A percentile compares a stretch with the other conserved stretches of the same genome.
Conservation (phyloP, 2,797 vertebrate genomes). For the Hozukius guyotensis region DNA sequence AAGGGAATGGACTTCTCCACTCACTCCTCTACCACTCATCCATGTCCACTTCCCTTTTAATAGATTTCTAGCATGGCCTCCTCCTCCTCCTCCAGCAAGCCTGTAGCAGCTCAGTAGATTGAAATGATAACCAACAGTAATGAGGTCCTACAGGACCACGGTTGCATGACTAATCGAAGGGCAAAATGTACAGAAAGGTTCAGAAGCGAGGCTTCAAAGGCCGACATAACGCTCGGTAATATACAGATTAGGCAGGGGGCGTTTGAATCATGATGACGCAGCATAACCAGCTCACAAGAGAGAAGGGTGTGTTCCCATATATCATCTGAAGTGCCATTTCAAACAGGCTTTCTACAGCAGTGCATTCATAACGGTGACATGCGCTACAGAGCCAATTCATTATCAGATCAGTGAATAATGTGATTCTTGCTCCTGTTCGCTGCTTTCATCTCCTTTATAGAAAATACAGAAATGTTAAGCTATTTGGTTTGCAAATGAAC, state of each 20-base stretch:
- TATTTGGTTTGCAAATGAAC: slow-evolving; percentile 30
- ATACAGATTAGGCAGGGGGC: slow-evolving; percentile 40
- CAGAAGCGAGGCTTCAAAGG: slow-evolving; percentile 37
- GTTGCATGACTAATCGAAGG: slow-evolving; percentile 73
- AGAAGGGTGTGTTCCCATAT: background rate
- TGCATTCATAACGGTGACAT: slow-evolving; percentile 20
- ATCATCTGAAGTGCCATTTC: slow-evolving; percentile 37
- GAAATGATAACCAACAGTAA: slow-evolving; percentile 77
- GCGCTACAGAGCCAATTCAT: slow-evolving; percentile 20
- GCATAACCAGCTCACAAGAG: slow-evolving; percentile 14
- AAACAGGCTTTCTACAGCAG: slow-evolving; percentile 23
- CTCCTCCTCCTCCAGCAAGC: slow-evolving; percentile 36
- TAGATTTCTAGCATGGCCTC: slow-evolving; percentile 66
- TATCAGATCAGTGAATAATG: slow-evolving; percentile 24
- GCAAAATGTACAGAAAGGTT: slow-evolving; percentile 56
- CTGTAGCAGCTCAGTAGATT: slow-evolving; percentile 65
- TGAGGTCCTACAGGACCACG: slow-evolving; percentile 77
- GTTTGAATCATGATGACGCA: slow-evolving; percentile 27
- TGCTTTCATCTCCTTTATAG: slow-evolving; percentile 23
- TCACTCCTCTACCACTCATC: slow-evolving; percentile 57
- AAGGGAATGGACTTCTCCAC: slow-evolving; percentile 33
- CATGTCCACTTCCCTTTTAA: slow-evolving; percentile 70
- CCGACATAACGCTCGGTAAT: slow-evolving; percentile 9
- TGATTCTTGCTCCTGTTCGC: slow-evolving; percentile 6
- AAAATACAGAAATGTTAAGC: slow-evolving; percentile 14